These are phyloP conservation scores for Scaptomyza parva DNA, from an alignment of 2,888 invertebrate genomes.

Conservation along the genomic window DNA sequence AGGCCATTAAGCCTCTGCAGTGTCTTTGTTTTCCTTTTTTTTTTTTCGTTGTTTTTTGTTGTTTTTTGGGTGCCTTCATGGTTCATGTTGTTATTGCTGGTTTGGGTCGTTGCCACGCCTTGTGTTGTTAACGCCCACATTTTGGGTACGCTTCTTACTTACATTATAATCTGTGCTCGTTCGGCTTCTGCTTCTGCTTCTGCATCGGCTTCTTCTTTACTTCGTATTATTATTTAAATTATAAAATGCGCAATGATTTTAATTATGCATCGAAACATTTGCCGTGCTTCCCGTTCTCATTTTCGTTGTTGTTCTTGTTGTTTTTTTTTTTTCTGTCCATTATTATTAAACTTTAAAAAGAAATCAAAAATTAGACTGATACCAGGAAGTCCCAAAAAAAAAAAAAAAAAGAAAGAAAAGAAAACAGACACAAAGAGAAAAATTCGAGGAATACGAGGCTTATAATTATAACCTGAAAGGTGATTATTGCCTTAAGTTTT, in stretches of 20 bases:
- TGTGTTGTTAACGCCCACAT: conserved; percentile 2
- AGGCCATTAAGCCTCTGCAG: conserved; percentile 69
- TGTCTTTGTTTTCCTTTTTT: conserved; percentile 68
- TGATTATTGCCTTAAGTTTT: conserved; percentile 39
- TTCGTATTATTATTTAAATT: conserved; percentile 70
- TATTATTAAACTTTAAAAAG: conserved; percentile 9
- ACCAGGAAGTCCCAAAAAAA: too few relatives aligned
- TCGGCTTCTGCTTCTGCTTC: conserved; percentile 42
- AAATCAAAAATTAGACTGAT: conserved; percentile 4
- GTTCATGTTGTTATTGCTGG: conserved; percentile 29
- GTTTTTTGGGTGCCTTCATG: conserved; percentile 31
- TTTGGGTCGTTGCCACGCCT: conserved; percentile 39
- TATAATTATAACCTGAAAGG: conserved; percentile 36
- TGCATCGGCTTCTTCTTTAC: background rate
- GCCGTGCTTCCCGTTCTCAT: conserved; percentile 24
- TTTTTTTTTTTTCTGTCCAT: conserved; percentile 3
- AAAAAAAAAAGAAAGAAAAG: too few relatives aligned
- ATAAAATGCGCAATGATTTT: conserved; percentile 63
- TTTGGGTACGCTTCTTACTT: conserved; percentile 32
- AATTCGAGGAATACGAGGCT: too few relatives aligned
- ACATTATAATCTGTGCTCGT: conserved; percentile 54
- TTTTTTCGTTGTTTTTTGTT: too few relatives aligned
- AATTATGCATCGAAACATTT: conserved; percentile 68
- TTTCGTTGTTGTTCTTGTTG: background rate
- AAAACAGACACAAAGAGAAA: too few relatives aligned